Base-by-base conservation (phyloP, 1,140 invertebrate genomes). In the Macrocentrus cingulum region DNA sequence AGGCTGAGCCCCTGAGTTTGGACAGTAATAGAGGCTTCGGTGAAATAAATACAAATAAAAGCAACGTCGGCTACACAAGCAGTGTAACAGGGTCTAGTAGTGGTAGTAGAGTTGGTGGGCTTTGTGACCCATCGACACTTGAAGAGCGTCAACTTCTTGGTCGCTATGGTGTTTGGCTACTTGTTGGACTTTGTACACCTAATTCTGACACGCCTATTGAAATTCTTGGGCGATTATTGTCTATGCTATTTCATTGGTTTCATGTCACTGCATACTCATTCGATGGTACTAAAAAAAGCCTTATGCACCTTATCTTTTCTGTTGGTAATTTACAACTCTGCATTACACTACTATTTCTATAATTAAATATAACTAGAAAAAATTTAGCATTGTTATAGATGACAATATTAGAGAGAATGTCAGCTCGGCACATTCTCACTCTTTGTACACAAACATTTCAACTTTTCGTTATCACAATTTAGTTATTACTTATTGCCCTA, bases 211-310 rank as follows among this genome's bases (percentile, higher is more conserved):
- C 94, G n/a, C 90, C 92, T 3, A 81, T 89, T 70, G 91, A 96
- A 77, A 88, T 94, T 25, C 82, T 99, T 29, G 95, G 95, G 15
- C 83, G 96, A 64, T 84, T 99, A 63, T 82, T 99, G 20, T 92
- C 93, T 52, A 96, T 97, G 85, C 84, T 99, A 52, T 99, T 99
- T 82, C 95, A 99, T 80, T 99, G 97, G 97, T 99, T 99, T 83
- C 92, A 98, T 82, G 91, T 95, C 59, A 98, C 96, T 25, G 94
- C 95, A 6, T 96, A 94, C 79, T 88, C 96, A 13, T 95, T 95
- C 72, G 94, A 97, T 82, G 94, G 95, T 95, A 79, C 69, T 75
- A 76, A 77, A 78, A 79, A 79, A 79, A 77, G 75, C 68, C 75
- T 76, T 79, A 76, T 79, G 69, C 74, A 79, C 68, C 76, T 82